Evolutionary conservation across 1,140 invertebrate species (phyloP), one percentile per base, ranked within the genome.

Genomic region (Orchesella cincta): DNA sequence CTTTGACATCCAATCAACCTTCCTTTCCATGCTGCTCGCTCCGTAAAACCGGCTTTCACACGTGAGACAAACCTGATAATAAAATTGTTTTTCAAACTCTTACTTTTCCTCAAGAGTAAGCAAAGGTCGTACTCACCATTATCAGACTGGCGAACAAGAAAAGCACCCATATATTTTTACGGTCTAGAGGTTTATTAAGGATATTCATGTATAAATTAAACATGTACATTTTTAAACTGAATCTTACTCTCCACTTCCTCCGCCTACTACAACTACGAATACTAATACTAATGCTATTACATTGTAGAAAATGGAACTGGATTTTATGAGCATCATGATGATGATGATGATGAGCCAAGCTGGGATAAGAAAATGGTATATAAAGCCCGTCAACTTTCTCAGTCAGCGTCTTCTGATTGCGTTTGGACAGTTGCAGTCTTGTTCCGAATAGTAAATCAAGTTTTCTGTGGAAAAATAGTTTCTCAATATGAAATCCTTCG

Each of bases 361-460:
- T n/a, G 54, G 23, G 3, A 57, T 12, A 57, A 31, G 12, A 33
- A 67, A 67, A 67, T 67, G 62, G 62, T 67, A 67, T 67, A 67
- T 67, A 67, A 67, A n/a, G 8, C 28, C 28, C 23, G 62, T 16
- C 31, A 14, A 29, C 26, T 14, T 26, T 5, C 54, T 57, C 62
- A 67, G 26, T 67, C 62, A 33, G 31, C 31, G 62, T 67, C 62
- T 67, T 67, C 62, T 67, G 62, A 67, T 67, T 67, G 62, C 62
- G 62, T 67, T 23, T 67, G 62, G 62, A 67, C 29, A 67, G 62
- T 67, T 31, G 62, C 31, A 67, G 62, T 67, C 62, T 67, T 67
- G 62, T 67, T 67, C 62, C 31, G 62, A 67, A 31, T 67, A 31
- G 62, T 29, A 67, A 33, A 29, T 67, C 62, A 33, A 57, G 39